These are phyloP conservation scores for Yponomeuta evonymella DNA, from an alignment of 2,888 invertebrate genomes.

Conservation along the genomic window DNA sequence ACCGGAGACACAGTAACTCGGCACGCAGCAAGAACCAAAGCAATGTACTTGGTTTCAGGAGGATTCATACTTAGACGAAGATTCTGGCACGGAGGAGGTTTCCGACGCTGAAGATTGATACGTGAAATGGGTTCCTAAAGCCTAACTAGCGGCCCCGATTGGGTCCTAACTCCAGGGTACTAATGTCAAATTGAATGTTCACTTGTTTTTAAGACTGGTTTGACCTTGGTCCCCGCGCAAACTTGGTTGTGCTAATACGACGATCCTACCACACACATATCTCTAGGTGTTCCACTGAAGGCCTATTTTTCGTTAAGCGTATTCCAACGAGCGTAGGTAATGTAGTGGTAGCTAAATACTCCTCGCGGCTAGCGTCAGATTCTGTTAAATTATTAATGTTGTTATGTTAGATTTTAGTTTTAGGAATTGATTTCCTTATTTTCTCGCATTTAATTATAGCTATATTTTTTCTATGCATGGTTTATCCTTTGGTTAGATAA, in stretches of 20 bases:
- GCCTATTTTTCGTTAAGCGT: slow-evolving; percentile 31
- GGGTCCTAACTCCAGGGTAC: slow-evolving; percentile 2
- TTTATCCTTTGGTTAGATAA: slow-evolving; percentile 64
- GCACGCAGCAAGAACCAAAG: slow-evolving; percentile 48
- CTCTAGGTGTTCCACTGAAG: slow-evolving; percentile 26
- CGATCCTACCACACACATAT: neutral
- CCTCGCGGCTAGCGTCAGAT: slow-evolving; percentile 16
- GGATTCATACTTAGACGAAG: slow-evolving; percentile 71
- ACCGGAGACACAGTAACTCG: slow-evolving; percentile 45
- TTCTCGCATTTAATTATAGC: slow-evolving; percentile 34
- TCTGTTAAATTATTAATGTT: slow-evolving; percentile 50
- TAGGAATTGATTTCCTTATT: slow-evolving; percentile 23
- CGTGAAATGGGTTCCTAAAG: slow-evolving; percentile 19
- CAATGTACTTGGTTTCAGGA: slow-evolving; percentile 70
- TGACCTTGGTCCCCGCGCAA: slow-evolving; percentile 28
- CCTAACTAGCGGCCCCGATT: neutral
- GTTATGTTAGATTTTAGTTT: slow-evolving; percentile 57
- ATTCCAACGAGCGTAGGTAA: slow-evolving; percentile 36
- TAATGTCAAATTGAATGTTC: slow-evolving; percentile 3
- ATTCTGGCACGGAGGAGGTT: slow-evolving; percentile 69
- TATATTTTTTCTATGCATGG: slow-evolving; percentile 52
- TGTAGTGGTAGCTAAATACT: slow-evolving; percentile 38
- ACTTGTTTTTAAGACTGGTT: neutral
- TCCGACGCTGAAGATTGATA: slow-evolving; percentile 69
- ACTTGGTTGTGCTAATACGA: slow-evolving; percentile 12